Base-by-base conservation (phyloP, 2,797 vertebrate genomes). In the Pelobates cultripes region DNA sequence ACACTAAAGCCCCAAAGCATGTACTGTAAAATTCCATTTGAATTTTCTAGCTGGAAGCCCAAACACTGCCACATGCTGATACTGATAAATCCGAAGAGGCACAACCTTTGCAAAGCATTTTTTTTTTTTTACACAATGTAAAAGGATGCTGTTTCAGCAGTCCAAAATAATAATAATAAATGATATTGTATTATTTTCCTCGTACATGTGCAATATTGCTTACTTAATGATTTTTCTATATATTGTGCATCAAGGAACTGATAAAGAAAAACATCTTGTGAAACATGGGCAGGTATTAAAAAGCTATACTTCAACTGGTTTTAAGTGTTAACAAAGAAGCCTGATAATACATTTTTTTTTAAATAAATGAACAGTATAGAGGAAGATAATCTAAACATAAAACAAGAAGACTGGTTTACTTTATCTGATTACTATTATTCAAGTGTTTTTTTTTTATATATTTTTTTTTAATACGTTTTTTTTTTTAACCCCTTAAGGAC, bases 51-150 rank as follows among this genome's bases (percentile, higher is more conserved):
- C 87, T 91, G 86, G 85, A 90, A 92, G 89, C 87, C 89, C 90
- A 89, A 93, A 89, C 90, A 90, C 85, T 90, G 88, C 88, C 91
- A 83, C 89, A 92, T 94, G 91, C 89, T 91, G 89, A 88, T 91
- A 90, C 89, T 86, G 92, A 94, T 94, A 93, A 94, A 92, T 92
- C 89, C 84, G 88, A 87, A 91, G 86, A 92, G 86, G 87, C 86
- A 85, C 85, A 91, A 88, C 84, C 87, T 89, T 89, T 91, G 90
- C 90, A 86, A 88, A 90, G 86, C 90, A 91, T 89, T 92, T 91
- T 28, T n/a, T n/a, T n/a, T n/a, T n/a, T 90, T 89, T 85, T 87
- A 17, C 87, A 90, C 9, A 88, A 89, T 87, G 88, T 86, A 87
- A 90, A 87, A 89, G 87, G 60, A 88, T 91, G 91, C 89, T 87